Base-by-base conservation (phyloP, 2,113 vertebrate species). In the Atractosteus spatula region DNA sequence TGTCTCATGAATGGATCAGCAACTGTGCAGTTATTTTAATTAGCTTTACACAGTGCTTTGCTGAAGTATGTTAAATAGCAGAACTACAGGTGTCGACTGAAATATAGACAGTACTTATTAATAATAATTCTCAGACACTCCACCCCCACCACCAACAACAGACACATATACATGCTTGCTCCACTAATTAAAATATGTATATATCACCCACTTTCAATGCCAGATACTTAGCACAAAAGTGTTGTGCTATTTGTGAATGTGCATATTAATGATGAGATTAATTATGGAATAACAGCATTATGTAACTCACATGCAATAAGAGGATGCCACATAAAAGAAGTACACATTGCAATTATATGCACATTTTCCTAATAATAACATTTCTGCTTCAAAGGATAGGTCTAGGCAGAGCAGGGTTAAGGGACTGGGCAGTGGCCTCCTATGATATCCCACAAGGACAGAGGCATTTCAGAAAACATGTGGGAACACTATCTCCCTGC, bases 21-120 rank as follows among this genome's bases (percentile, higher is more conserved):
- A 67, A 78, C 71, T 80, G 80, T 79, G 80, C 76, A 80, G 78
- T 77, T 76, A 79, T 81, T 81, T 77, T 85, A 88, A 88, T 86
- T 86, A 81, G 81, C 79, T 82, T 79, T 79, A 76, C 74, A 66
- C 79, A 82, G 80, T 84, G 84, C 80, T 74, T 78, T 73, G 80
- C 80, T 83, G 78, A 84, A 83, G 81, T 84, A 71, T 80, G 74
- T 74, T 80, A 79, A 79, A 75, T 78, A 75, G 79, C 62, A 61
- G 67, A 70, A 59, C 16, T 41, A 29, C 56, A 79, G 81, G 73
- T 82, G 73, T 77, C 69, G 74, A 79, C 76, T 83, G 81, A 83
- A 79, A 75, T 71, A 78, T 80, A 81, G 80, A 79, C 80, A 75
- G 78, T 70, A 74, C 67, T 67, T 78, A 77, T 84, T 81, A 81